These are phyloP conservation scores for Coregonus ussuriensis DNA, from an alignment of 2,797 vertebrate genomes.

Conservation along the genomic window DNA sequence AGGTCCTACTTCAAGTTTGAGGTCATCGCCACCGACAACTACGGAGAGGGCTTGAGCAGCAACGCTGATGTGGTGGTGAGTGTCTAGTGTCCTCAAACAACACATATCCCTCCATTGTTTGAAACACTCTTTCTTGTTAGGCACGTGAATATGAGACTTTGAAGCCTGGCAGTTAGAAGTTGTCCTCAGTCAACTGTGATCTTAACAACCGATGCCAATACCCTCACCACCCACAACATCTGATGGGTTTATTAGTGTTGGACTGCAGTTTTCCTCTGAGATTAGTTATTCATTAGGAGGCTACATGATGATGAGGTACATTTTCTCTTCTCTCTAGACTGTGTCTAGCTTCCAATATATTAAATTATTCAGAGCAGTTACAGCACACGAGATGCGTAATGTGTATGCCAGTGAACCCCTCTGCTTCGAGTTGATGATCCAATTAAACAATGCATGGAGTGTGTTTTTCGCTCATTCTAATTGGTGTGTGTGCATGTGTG, in stretches of 20 bases:
- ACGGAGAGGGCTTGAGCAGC: conserved; percentile 89
- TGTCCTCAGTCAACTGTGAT: neutral
- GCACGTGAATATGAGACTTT: neutral
- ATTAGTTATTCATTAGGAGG: conserved; percentile 12
- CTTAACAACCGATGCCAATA: neutral
- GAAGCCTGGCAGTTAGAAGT: neutral
- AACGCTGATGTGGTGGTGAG: conserved; percentile 93
- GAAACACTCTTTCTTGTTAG: no score
- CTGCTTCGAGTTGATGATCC: conserved; percentile 40
- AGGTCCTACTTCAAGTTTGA: conserved; percentile 95
- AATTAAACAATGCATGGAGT: conserved; percentile 41
- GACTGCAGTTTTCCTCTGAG: neutral
- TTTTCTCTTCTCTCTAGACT: conserved; percentile 34
- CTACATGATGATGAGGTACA: conserved; percentile 12
- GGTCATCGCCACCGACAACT: conserved; percentile 93
- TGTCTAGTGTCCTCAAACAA: neutral
- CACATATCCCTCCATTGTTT: neutral
- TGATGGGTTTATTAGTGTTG: neutral
- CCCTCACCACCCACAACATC: neutral
- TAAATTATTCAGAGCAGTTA: conserved; percentile 53
- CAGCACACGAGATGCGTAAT: conserved; percentile 40
- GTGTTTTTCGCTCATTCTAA: conserved; percentile 26
- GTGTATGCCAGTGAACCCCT: conserved; percentile 28
- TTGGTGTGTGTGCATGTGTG: conserved; percentile 27
- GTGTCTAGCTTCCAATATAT: conserved; percentile 45